Evolutionary conservation across 2,888 invertebrate species (phyloP), one percentile per base, ranked within the genome.

Genomic region (Deilephila elpenor): DNA sequence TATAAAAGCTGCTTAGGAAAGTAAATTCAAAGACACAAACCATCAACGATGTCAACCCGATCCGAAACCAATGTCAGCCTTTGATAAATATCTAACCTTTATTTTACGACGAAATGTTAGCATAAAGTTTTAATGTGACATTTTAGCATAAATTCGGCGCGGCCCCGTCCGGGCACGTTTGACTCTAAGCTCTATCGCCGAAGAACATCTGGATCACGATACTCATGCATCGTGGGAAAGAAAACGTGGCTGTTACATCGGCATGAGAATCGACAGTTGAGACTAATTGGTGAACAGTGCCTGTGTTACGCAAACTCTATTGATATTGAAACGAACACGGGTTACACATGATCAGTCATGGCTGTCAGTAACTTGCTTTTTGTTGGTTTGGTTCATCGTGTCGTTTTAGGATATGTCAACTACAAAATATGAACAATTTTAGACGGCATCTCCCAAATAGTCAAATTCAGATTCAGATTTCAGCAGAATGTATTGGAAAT

Each of bases 151-250:
- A 84, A 81, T 84, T 83, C 78, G 82, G 80, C 79, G 71, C 77
- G 80, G 79, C 80, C 81, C 82, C 79, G 79, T 80, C 84, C 80
- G 80, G 80, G 86, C 90, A 89, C 89, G 90, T 85, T 83, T 84
- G 82, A 83, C 83, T 80, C 80, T 76, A 72, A 79, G 83, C 82
- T 80, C 83, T 90, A 89, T 89, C 90, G 83, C 78, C 81, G 86
- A 89, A 89, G 87, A 89, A 78, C 88, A 90, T 91, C 88, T 84
- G 73, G 80, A 85, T 88, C 91, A 91, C 91, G 91, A 87, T 74
- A 17, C 11, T 44, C 20, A 32, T 62, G 72, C 34, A 56, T 64
- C 72, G 72, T 72, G 72, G 72, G 72, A 72, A 72, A 72, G 56
- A 62, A n/a, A 72, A 25, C 56, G 34, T 62, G 53, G n/a, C 17